Base-by-base conservation (phyloP, 2,888 invertebrate species). In the Leucania comma region DNA sequence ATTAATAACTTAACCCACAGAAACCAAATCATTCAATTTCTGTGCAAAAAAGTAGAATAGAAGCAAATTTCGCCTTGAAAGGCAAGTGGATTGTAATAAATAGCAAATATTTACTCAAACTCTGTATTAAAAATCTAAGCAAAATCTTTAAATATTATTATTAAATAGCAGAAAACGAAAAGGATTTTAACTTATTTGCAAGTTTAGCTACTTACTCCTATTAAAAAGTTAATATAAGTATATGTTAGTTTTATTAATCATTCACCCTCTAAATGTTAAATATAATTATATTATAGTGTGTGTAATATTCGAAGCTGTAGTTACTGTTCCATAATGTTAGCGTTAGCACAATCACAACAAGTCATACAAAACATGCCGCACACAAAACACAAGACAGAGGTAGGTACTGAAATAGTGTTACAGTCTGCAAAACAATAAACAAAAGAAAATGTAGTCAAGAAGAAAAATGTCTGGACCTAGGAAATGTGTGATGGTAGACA, bases 291-390 rank as follows among this genome's bases (percentile, higher is more conserved):
- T 22, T 61, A 71, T 57, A 66, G 46, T 57, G 48, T 62, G 20
- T 60, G 32, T 42, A 46, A 64, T 72, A 66, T 51, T 66, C 29
- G 68, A 73, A 83, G 82, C 83, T 78, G 48, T 57, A 56, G 35
- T 17, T 26, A 62, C 38, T 69, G 32, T 60, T 61, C 35, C 62
- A 62, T 29, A 70, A 64, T 68, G 54, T 69, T 70, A 83, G 84
- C 85, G 72, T 72, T 73, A 79, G 83, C 83, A 75, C 74, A 78
- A 76, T 59, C 70, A 85, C 77, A 74, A 75, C 50, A 76, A 77
- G 58, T 81, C 70, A 82, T 53, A 73, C 75, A 82, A 72, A 79
- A 69, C 84, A 84, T 84, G 84, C 84, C 63, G 76, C 75, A 85
- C 79, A 81, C 68, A 72, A 72, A 70, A 64, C 69, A 74, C 68